phyloP scores from a whole-genome alignment of 2,888 invertebrate species.

The Trissolcus brochymenae region DNA sequence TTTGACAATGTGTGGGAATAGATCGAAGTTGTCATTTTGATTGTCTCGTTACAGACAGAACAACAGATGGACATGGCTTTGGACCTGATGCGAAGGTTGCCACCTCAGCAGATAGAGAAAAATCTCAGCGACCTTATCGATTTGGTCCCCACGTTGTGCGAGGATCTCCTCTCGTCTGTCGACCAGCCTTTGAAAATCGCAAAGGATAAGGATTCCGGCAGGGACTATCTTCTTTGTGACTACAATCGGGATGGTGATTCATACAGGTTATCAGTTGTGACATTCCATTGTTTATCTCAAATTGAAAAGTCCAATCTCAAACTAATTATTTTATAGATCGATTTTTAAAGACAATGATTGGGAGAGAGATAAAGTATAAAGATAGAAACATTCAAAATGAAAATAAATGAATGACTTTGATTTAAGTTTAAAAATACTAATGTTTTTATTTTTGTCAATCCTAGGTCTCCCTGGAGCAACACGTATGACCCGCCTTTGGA shows the following conservation, averaged over 20 bases:
- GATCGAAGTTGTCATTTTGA: background rate
- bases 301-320: no score
- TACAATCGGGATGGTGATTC: slow-evolving; percentile 99
- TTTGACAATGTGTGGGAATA: background rate
- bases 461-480: slow-evolving; percentile 98
- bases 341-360: no score
- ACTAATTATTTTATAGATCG: no score
- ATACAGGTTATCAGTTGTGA: slow-evolving; percentile 22
- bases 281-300: no score
- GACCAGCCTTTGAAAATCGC: slow-evolving; percentile 99
- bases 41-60: slow-evolving; percentile 83
- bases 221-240: slow-evolving; percentile 98
- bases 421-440: no score
- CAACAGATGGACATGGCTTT: slow-evolving; percentile 99
- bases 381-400: no score
- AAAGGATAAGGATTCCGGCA: slow-evolving; percentile 94
- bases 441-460: background rate
- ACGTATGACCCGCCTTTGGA: slow-evolving; percentile 98
- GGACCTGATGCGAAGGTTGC: slow-evolving; percentile 98
- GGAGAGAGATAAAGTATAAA: no score
- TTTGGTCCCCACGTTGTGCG: slow-evolving; percentile 95
- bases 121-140: slow-evolving; percentile 98
- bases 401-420: no score
- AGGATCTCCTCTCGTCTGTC: slow-evolving; percentile 96
- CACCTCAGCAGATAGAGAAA: slow-evolving; percentile 99